Evolutionary conservation across 2,888 invertebrate genomes (phyloP), one percentile per base, ranked within the genome.

Genomic region (Ashinkailepas kermadecensis): DNA sequence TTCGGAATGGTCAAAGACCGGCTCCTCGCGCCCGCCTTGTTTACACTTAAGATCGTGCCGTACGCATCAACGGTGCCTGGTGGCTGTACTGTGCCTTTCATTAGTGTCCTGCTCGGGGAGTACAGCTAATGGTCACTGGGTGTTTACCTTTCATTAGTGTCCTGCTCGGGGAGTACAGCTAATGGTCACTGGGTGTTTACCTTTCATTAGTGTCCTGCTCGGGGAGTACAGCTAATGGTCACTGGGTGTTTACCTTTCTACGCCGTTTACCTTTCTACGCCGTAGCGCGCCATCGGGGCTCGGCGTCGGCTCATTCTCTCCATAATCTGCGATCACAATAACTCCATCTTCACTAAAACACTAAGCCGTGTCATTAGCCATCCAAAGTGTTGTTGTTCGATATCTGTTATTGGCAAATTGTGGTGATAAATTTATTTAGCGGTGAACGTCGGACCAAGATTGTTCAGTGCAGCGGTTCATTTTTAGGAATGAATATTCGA

Each of bases 381-480:
- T 23, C n/a, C n/a, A 65, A 65, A 65, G 65, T 65, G 65, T 65
- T 65, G 65, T 23, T 12, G n/a, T 65, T 65, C 9, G 23, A 23
- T 65, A 23, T 65, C 23, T 65, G 65, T 65, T 65, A 23, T 65
- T 65, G 65, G 65, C 23, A 65, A 65, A 65, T 65, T 65, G 65
- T 64, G 18, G 64, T 64, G 12, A 59, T 1, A 15, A 59, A 15
- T 15, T 0, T 1, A 15, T 13, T 59, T 59, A 59, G 2, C 59
- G 7, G 11, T 13, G 15, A 59, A 59, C 1, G 59, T 59, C 59
- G 59, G 59, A 15, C 39, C 39, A 39, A 39, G 39, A 39, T 39
- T 39, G 39, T 39, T 39, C 39, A 39, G 39, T 4, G 4, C 39
- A 39, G 39, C 4, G 39, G 39, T 39, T 39, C 39, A 4, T 39